Conservation (phyloP, 2,888 invertebrate species). For the Apodemia zela region DNA sequence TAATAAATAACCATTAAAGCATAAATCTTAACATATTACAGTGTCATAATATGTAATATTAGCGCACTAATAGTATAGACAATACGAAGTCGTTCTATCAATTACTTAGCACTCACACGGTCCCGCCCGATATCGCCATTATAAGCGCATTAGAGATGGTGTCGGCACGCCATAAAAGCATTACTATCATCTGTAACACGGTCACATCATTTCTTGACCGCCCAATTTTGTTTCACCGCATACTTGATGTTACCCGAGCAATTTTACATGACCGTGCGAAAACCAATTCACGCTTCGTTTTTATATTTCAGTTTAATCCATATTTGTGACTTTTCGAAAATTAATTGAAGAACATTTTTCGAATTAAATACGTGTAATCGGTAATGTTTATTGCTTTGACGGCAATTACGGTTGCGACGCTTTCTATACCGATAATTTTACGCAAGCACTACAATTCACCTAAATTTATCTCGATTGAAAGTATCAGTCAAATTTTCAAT, state of each 20-base stretch:
- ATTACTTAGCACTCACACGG: constrained; percentile 68
- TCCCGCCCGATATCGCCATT: constrained; percentile 64
- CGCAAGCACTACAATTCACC: neutral
- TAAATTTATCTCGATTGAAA: neutral
- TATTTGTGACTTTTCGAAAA: constrained; percentile 38
- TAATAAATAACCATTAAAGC: constrained; percentile 23
- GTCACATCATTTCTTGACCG: constrained; percentile 68
- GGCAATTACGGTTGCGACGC: constrained; percentile 15
- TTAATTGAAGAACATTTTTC: constrained; percentile 46
- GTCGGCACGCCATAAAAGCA: constrained; percentile 69
- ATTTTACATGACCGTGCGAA: constrained; percentile 64
- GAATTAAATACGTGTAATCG: constrained; percentile 39
- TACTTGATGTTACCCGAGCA: constrained; percentile 46
- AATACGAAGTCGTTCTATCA: constrained; percentile 65
- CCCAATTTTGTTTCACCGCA: constrained; percentile 68
- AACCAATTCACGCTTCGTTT: constrained; percentile 47
- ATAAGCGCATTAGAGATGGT: constrained; percentile 72
- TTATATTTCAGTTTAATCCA: constrained; percentile 43
- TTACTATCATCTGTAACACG: constrained; percentile 72
- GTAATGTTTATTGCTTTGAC: constrained; percentile 33
- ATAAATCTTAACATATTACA: constrained; percentile 15
- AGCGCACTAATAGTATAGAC: constrained; percentile 56
- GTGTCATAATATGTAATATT: constrained; percentile 41
- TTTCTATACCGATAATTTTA: neutral
- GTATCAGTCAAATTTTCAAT: neutral